Base-by-base conservation (phyloP, 2,888 invertebrate species). In the Mythimna albipuncta region DNA sequence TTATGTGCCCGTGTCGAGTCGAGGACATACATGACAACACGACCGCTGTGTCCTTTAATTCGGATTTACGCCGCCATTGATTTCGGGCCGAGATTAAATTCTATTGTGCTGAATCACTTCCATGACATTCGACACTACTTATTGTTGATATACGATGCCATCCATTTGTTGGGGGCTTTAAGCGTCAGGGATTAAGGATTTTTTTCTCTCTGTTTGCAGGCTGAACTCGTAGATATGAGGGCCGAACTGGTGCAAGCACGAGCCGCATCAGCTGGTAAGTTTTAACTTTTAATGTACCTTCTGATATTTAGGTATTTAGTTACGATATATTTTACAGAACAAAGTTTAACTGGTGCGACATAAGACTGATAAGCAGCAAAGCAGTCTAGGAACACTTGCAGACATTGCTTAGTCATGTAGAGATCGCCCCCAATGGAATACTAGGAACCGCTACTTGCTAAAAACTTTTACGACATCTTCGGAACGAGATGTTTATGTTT, bases 181-280 rank as follows among this genome's bases (percentile, higher is more conserved):
- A 79, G 81, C 74, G 82, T 81, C 52, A 72, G 74, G 82, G 84
- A 87, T 85, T 88, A 89, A 82, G 75, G 72, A 38, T 74, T 82
- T 84, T 85, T 85, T 87, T 87, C 87, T 87, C 72, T 91, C 71
- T 91, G 88, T 91, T 94, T 91, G 68, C 96, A 98, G 98, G 98
- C 98, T 72, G 98, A 98, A 93, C 94, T 98, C 82, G 97, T 98
- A 69, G 97, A 98, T 89, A 97, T 98, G 96, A 97, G 98, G 87
- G 97, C 97, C 69, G 98, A 98, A 90, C 92, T 98, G 86, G 97
- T 97, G 66, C 98, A 98, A 85, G 97, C 98, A 19, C 96, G 97
- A 89, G 97, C 98, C 19, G 92, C 91, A 52, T 89, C 93, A 76
- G 90, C 90, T 83, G 95, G 96, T 96, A 64, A 44, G 73, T 55